Base-by-base conservation (phyloP, 2,113 vertebrate species). In the Pitta sordida region DNA sequence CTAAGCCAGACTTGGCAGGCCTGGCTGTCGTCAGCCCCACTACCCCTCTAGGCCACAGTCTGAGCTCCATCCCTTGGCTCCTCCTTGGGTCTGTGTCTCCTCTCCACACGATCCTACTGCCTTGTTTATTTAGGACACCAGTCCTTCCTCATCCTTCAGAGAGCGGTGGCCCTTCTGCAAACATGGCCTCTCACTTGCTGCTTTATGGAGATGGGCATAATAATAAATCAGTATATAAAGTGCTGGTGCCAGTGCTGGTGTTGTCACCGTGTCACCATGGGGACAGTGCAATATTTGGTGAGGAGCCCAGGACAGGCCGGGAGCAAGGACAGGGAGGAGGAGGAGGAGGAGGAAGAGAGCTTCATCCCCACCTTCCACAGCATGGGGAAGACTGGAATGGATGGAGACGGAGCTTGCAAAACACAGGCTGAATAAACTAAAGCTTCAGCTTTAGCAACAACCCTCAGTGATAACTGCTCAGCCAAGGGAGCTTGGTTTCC, bases 261-360 rank as follows among this genome's bases (percentile, higher is more conserved):
- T 70, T 37, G 67, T 17, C 6, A 2, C 13, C 8, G 3, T 0
- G 0, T 62, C 37, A 44, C 0, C 2, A 53, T 3, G 3, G 22
- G 27, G 39, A 62, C 22, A 14, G 30, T 0, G 1, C 10, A 51
- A 91, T 88, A 62, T 37, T 19, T n/a, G 6, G 29, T n/a, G 46
- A 64, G 36, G 29, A 55, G 71, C 86, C 52, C 46, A 86, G 41
- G 60, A n/a, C 3, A 11, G 55, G 53, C 2, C 0, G 2, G 56
- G 17, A 73, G 20, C 8, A 16, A 77, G 21, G 41, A 22, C 9
- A 32, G 44, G 20, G 48, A 27, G 27, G 36, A 68, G 15, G 19
- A 73, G 22, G 34, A 62, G 22, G 17, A 39, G 20, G n/a, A n/a
- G n/a, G n/a, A n/a, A n/a, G n/a, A 41, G 39, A 86, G 34, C 51